A percentile compares a stretch with the other conserved stretches of the same genome.
phyloP scores from a whole-genome alignment of 1,140 invertebrate species.

The Drosophila funebris region DNA sequence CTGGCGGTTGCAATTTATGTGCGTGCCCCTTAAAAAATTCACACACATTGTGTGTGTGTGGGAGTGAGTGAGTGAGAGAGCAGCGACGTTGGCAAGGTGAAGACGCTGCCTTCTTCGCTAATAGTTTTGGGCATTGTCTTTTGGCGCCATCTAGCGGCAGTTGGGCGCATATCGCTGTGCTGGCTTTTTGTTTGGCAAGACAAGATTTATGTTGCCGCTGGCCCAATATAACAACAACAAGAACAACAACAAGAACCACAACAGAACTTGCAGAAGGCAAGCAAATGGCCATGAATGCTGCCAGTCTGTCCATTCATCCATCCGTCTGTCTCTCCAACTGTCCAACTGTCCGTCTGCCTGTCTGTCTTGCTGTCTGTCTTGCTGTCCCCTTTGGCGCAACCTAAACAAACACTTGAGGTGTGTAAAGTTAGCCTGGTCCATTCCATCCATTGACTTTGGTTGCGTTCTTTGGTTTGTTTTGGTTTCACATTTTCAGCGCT shows the following conservation, averaged over 20 bases:
- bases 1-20: conserved; percentile 76
- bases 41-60: conserved; percentile 38
- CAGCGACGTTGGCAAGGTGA: background rate
- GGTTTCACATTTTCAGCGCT: conserved; percentile 51
- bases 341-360: conserved; percentile 5
- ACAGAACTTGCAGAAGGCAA: conserved; percentile 6
- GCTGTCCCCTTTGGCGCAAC: conserved; percentile 47
- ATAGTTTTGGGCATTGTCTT: conserved; percentile 66
- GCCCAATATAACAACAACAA: conserved; percentile 59
- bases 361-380: conserved; percentile 17
- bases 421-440: conserved; percentile 75
- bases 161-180: background rate
- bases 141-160: conserved; percentile 23
- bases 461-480: conserved; percentile 48
- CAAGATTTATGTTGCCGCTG: conserved; percentile 72
- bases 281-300: conserved; percentile 49
- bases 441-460: conserved; percentile 66
- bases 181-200: conserved; percentile 52
- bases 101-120: conserved; percentile 52
- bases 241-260: conserved; percentile 44
- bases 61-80: too few species aligned
- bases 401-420: conserved; percentile 82
- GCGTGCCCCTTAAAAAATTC: conserved; percentile 68
- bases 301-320: background rate
- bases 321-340: conserved; percentile 7